phyloP scores from a whole-genome alignment of 1,140 invertebrate genomes.

The Lepidurus apus region DNA sequence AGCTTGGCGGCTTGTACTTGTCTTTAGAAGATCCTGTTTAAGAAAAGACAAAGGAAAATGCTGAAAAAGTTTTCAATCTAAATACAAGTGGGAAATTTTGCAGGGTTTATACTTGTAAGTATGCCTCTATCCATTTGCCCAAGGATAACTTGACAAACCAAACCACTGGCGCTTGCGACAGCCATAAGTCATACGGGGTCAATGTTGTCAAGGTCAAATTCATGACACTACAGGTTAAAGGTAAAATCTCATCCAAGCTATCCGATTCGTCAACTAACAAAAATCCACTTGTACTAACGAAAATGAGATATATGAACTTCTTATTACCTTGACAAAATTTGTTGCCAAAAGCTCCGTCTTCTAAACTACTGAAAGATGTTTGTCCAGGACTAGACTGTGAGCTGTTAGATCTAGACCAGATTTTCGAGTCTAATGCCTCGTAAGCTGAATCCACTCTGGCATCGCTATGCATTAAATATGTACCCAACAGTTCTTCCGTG shows the following conservation, averaged over 20 bases:
- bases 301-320: neutral
- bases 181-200: neutral
- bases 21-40: neutral
- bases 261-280: conserved; percentile 24
- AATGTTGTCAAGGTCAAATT: conserved; percentile 31
- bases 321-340: conserved; percentile 11
- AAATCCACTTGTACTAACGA: conserved; percentile 17
- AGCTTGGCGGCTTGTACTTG: neutral
- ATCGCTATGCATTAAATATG: conserved; percentile 26
- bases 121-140: neutral
- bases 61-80: neutral
- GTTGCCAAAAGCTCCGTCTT: neutral
- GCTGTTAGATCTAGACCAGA: neutral
- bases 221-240: conserved; percentile 39
- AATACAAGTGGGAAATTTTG: neutral
- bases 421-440: conserved; percentile 33
- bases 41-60: neutral
- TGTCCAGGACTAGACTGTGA: neutral
- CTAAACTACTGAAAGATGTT: neutral
- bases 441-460: conserved; percentile 31
- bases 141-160: neutral
- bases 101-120: neutral
- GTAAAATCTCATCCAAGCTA: conserved; percentile 26
- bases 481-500: neutral
- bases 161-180: neutral